Conservation (phyloP, 2,797 vertebrate species). For the Sardinella longiceps region DNA sequence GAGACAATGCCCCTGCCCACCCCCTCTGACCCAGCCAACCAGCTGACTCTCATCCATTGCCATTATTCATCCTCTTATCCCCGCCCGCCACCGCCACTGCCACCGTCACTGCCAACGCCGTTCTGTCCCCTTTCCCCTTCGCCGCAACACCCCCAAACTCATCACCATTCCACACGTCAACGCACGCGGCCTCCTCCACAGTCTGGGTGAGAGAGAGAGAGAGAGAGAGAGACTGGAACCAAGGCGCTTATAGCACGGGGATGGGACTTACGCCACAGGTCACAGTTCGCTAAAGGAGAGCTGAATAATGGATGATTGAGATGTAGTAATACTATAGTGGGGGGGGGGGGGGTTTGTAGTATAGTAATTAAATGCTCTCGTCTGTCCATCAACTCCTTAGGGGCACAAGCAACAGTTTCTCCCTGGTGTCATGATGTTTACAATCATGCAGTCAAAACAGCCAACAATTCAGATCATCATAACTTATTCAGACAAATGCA, state of each 20-base stretch:
- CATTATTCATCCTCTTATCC: conserved; percentile 5
- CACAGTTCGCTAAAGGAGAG: not conserved
- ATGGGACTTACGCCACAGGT: not conserved
- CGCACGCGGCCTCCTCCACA: not conserved
- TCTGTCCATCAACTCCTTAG: not conserved
- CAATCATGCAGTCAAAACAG: too few species aligned
- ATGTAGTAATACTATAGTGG: not conserved
- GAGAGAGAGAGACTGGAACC: not conserved
- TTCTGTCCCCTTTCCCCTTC: too few species aligned
- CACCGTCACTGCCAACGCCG: too few species aligned
- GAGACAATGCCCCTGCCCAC: not conserved
- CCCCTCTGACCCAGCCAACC: not conserved
- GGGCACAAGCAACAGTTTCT: not conserved
- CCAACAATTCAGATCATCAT: too few species aligned
- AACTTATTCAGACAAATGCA: too few species aligned
- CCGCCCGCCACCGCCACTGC: not conserved
- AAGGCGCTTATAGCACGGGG: not conserved
- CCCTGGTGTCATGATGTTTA: too few species aligned
- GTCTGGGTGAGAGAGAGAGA: not conserved
- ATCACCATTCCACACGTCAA: not conserved
- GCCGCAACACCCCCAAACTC: not conserved
- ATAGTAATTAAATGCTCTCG: not conserved
- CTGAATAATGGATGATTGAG: not conserved
- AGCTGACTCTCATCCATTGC: not conserved
- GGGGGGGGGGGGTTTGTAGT: too few species aligned